A percentile compares a stretch with the other conserved stretches of the same genome.
Conservation (phyloP, 2,797 vertebrate species). For the Cheirogaleus major region DNA sequence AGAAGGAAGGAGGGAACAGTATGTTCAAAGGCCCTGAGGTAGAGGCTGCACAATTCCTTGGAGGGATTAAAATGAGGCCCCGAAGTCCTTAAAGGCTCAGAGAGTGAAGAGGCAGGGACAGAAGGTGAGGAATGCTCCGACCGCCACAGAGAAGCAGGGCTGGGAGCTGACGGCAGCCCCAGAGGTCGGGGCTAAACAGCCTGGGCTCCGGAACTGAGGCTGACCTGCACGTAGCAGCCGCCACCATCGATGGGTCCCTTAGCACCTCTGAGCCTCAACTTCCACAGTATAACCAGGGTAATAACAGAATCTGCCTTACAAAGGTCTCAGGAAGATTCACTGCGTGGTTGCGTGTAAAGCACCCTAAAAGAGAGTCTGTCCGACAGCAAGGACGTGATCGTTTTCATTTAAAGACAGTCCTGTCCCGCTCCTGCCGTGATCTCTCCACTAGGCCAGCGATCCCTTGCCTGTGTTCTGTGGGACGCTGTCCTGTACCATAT, state of each 20-base stretch:
- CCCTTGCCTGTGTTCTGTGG: background rate
- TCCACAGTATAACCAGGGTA: background rate
- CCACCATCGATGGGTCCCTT: fast-evolving
- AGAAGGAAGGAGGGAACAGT: background rate
- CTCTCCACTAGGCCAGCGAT: background rate
- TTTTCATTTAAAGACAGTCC: background rate
- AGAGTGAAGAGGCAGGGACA: background rate
- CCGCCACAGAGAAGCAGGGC: background rate
- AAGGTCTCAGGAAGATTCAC: too few species aligned
- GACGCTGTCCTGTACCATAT: fast-evolving
- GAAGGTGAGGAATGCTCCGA: background rate
- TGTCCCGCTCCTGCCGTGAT: background rate
- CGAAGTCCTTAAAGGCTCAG: background rate
- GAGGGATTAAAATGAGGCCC: background rate
- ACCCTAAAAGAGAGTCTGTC: background rate
- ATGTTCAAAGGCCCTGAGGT: background rate
- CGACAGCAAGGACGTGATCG: too few species aligned
- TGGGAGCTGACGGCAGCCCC: background rate
- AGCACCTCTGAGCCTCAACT: background rate
- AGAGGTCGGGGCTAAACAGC: background rate
- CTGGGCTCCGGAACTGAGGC: too few species aligned
- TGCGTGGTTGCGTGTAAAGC: background rate
- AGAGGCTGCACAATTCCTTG: background rate
- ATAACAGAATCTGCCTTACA: background rate
- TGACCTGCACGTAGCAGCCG: too few species aligned